A percentile compares a stretch with the other conserved stretches of the same genome.
phyloP scores from a whole-genome alignment of 1,140 invertebrate species.

The Bombus confusus region DNA sequence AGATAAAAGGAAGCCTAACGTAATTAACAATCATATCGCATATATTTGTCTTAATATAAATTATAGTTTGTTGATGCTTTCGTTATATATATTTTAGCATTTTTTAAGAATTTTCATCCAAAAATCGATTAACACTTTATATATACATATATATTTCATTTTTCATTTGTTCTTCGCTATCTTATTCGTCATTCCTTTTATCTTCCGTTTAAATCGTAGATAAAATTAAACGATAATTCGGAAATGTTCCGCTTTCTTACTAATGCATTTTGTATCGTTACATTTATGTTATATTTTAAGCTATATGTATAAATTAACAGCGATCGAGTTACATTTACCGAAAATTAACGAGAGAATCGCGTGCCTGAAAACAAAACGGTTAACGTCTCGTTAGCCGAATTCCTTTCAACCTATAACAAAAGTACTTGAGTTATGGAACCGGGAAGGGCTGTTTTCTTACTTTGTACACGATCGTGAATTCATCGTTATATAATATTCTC shows the following conservation, averaged over 20 bases:
- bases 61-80: no score
- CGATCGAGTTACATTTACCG: neutral
- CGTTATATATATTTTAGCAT: no score
- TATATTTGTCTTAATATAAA: no score
- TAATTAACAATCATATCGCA: neutral
- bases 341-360: neutral
- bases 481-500: neutral
- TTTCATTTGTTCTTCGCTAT: no score
- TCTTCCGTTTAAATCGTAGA: neutral
- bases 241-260: no score
- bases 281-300: neutral
- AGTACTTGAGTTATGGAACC: constrained; percentile 41
- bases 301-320: no score
- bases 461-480: constrained; percentile 58
- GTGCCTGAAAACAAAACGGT: neutral
- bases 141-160: no score
- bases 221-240: neutral
- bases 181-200: neutral
- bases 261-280: neutral
- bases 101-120: no score
- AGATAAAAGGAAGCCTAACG: no score
- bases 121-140: no score
- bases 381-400: neutral
- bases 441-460: constrained; percentile 67
- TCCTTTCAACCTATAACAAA: neutral